Evolutionary conservation across 2,888 invertebrate genomes (phyloP).

Genomic region (Parnassius orleans): DNA sequence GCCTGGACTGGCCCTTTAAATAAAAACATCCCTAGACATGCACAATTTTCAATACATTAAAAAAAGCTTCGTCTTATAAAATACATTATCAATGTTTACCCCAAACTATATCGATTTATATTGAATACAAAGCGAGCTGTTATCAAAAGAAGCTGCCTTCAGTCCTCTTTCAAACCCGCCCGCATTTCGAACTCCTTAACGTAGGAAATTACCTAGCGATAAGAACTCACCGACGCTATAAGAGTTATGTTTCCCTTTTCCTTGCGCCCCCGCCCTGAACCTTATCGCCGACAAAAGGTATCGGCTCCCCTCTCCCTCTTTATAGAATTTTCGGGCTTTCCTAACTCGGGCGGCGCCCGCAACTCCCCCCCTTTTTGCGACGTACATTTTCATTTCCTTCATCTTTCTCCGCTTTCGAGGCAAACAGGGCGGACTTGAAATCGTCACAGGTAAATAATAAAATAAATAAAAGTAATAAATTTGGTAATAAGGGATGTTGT

Average conservation of each 20-base stretch:
- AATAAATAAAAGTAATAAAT: too few relatives aligned
- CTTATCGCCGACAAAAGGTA: slow-evolving; percentile 77
- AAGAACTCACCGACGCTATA: slow-evolving; percentile 66
- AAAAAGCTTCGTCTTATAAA: too few relatives aligned
- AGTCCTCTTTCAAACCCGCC: slow-evolving; percentile 17
- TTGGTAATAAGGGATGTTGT: too few relatives aligned
- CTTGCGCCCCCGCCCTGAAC: slow-evolving; percentile 41
- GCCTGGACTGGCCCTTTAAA: too few relatives aligned
- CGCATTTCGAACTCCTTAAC: slow-evolving; percentile 19
- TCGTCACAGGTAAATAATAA: neutral
- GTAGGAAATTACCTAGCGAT: slow-evolving; percentile 70
- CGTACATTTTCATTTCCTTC: slow-evolving; percentile 81
- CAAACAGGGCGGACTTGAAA: slow-evolving; percentile 49
- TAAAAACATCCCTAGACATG: too few relatives aligned
- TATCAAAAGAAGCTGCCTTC: slow-evolving; percentile 23
- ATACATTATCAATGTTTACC: too few relatives aligned
- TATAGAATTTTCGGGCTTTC: slow-evolving; percentile 76
- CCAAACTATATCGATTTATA: too few relatives aligned
- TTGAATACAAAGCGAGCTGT: neutral
- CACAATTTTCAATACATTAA: too few relatives aligned
- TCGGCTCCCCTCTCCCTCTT: slow-evolving; percentile 60
- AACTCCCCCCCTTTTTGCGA: slow-evolving; percentile 72
- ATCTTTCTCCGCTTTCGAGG: slow-evolving; percentile 77
- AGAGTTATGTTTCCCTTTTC: slow-evolving; percentile 69
- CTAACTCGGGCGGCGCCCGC: slow-evolving; percentile 40